Conservation (phyloP, 2,888 invertebrate species). For the Labia minor region DNA sequence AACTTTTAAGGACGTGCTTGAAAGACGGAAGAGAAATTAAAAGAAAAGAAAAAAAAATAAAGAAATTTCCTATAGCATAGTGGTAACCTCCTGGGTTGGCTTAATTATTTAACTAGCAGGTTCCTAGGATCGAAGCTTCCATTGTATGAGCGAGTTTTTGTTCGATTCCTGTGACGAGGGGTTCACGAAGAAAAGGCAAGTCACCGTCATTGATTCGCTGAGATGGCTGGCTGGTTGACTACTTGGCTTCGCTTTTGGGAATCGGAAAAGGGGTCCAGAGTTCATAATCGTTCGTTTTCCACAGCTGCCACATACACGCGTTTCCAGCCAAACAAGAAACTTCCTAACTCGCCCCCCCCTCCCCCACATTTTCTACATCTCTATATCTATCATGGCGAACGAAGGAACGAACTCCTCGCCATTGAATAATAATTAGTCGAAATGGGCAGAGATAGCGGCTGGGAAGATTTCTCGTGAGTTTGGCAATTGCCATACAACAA, state of each 20-base stretch:
- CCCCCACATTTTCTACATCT: not conserved
- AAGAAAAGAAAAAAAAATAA: too few relatives aligned
- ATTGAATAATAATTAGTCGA: constrained; percentile 2
- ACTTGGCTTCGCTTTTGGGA: not conserved
- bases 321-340: not conserved
- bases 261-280: not conserved
- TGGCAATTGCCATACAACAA: constrained; percentile 4
- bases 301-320: not conserved
- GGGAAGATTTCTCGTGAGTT: not conserved
- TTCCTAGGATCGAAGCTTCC: too few relatives aligned
- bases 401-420: not conserved
- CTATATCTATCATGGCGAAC: not conserved
- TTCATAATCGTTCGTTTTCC: constrained; percentile 8
- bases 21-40: too few relatives aligned
- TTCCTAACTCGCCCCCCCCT: not conserved
- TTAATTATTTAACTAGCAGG: too few relatives aligned
- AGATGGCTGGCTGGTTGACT: too few relatives aligned
- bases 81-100: too few relatives aligned
- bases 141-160: too few relatives aligned
- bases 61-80: too few relatives aligned
- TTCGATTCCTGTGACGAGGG: too few relatives aligned
- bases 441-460: constrained; percentile 4
- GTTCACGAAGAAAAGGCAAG: too few relatives aligned
- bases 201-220: too few relatives aligned
- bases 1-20: too few relatives aligned